Evolutionary conservation across 2,113 vertebrate genomes (phyloP).

Genomic region (Cephalopterus ornatus): DNA sequence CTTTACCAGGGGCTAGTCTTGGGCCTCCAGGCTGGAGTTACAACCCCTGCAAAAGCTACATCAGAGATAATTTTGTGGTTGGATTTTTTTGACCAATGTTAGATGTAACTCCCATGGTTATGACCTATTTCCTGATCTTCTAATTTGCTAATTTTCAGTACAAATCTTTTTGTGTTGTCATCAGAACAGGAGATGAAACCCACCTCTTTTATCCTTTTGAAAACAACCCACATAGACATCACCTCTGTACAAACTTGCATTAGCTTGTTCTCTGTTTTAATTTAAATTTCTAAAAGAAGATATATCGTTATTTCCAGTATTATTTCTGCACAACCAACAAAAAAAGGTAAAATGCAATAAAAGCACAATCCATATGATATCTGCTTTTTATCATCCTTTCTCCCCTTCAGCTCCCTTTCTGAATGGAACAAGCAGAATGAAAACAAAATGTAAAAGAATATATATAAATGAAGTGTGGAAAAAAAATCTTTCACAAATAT

Average conservation of each 20-base stretch:
- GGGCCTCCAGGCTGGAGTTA: not conserved
- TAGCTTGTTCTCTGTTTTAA: not conserved
- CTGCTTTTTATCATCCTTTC: not conserved
- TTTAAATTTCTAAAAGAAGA: not conserved
- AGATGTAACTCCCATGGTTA: not conserved
- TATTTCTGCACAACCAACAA: not conserved
- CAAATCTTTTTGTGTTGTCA: not conserved
- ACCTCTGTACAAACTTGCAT: not conserved
- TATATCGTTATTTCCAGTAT: not conserved
- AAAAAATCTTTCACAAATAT: not conserved
- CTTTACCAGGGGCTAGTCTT: not conserved
- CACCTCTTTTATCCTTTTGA: not conserved
- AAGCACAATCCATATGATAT: not conserved
- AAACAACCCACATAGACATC: not conserved
- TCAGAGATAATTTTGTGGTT: not conserved
- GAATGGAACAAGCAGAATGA: not conserved
- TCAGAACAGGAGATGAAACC: not conserved
- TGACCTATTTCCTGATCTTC: not conserved
- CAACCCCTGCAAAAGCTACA: not conserved
- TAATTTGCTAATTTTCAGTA: not conserved
- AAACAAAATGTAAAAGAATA: slow-evolving; percentile 2
- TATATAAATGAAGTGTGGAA: not conserved
- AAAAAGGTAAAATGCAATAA: not conserved
- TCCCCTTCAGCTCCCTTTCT: not conserved
- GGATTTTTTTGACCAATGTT: not conserved